Evolutionary conservation across 2,797 vertebrate species (phyloP).

Genomic region (Siniperca undulata): DNA sequence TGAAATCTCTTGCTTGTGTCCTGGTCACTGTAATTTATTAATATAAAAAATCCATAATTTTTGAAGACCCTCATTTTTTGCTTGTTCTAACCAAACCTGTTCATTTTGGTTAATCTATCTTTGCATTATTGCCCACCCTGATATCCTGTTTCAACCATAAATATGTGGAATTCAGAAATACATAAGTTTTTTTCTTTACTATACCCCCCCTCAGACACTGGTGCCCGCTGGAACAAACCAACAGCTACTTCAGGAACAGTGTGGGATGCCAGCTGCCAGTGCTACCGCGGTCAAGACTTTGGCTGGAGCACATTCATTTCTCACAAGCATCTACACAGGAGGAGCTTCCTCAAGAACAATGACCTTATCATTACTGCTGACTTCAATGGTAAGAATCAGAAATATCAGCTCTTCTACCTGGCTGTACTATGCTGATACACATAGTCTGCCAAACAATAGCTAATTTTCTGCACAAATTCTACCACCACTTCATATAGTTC

Average conservation of each 20-base stretch:
- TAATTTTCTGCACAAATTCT: background rate
- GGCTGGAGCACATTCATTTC: slow-evolving; percentile 89
- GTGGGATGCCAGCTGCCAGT: slow-evolving; percentile 79
- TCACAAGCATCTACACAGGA: slow-evolving; percentile 83
- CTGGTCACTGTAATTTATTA: no score
- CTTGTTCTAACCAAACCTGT: background rate
- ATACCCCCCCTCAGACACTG: slow-evolving; percentile 68
- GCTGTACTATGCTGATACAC: background rate
- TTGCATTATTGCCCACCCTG: background rate
- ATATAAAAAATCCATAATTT: no score
- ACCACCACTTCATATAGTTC: background rate
- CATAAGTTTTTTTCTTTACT: background rate
- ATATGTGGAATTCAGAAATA: background rate
- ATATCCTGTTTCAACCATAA: background rate
- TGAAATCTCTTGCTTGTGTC: no score
- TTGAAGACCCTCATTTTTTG: background rate
- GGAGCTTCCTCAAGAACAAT: slow-evolving; percentile 90
- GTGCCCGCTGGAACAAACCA: slow-evolving; percentile 86
- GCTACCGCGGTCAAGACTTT: slow-evolving; percentile 61
- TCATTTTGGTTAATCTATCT: background rate
- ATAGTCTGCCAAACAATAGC: background rate
- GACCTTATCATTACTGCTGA: slow-evolving; percentile 90
- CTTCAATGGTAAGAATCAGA: slow-evolving; percentile 86
- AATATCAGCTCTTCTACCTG: background rate
- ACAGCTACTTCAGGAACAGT: slow-evolving; percentile 71